Conservation (phyloP, 2,797 vertebrate genomes). For the Varecia variegata region DNA sequence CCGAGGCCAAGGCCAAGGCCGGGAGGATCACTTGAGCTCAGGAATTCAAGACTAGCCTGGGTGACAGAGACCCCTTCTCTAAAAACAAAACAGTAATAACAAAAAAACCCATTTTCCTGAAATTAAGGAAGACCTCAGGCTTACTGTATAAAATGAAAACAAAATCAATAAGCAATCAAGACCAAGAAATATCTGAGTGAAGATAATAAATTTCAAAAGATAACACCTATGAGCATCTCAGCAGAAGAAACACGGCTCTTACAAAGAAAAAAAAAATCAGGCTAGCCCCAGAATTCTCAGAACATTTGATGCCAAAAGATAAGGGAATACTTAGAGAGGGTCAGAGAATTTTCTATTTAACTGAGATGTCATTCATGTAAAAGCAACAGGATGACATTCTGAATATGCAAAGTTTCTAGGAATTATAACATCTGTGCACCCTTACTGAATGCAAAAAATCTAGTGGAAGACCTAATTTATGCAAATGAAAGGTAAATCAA, state of each 20-base stretch:
- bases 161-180: neutral
- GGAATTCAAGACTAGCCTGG: neutral
- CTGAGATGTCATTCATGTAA: neutral
- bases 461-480: neutral
- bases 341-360: conserved; percentile 4
- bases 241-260: neutral
- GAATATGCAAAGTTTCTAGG: neutral
- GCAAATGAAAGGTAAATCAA: neutral
- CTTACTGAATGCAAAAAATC: neutral
- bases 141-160: neutral
- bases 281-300: neutral
- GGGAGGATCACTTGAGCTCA: neutral
- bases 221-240: neutral
- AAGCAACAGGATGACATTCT: conserved; percentile 12
- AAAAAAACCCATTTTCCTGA: neutral
- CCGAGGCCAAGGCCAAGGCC: neutral
- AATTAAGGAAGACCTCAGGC: neutral
- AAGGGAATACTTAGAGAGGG: neutral
- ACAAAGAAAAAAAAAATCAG: neutral
- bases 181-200: neutral
- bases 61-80: neutral
- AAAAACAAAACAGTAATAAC: neutral
- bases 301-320: neutral
- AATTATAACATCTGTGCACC: neutral
- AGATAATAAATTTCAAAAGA: neutral